These are phyloP conservation scores for Limnephilus marmoratus DNA, from an alignment of 2,888 invertebrate species.

Conservation along the genomic window DNA sequence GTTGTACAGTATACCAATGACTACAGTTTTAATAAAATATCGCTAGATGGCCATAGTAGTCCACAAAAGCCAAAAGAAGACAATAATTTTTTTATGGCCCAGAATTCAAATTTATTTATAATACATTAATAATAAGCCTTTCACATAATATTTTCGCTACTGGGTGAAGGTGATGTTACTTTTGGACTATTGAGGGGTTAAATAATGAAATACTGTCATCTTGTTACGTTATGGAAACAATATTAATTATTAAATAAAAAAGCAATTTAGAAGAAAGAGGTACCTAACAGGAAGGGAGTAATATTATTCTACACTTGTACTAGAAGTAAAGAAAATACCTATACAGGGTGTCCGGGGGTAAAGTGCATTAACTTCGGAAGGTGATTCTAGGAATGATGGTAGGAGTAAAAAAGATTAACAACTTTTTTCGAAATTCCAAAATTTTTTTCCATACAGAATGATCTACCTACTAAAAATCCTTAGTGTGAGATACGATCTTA, in stretches of 20 bases:
- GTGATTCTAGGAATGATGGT: too few relatives aligned
- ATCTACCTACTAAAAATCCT: too few relatives aligned
- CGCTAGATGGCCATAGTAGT: constrained; percentile 24
- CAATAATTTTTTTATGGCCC: neutral
- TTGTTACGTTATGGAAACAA: neutral
- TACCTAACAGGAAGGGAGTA: neutral
- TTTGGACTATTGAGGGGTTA: neutral
- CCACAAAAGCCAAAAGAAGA: neutral
- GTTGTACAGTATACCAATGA: neutral
- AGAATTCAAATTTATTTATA: neutral
- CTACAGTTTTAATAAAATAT: constrained; percentile 1
- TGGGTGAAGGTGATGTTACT: neutral
- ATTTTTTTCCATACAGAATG: too few relatives aligned
- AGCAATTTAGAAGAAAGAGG: neutral
- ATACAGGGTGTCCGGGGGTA: too few relatives aligned
- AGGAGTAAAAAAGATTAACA: too few relatives aligned
- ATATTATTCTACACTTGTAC: neutral
- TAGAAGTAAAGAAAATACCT: neutral
- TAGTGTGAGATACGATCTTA: too few relatives aligned
- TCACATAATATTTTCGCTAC: neutral
- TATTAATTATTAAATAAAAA: neutral
- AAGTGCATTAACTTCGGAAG: too few relatives aligned
- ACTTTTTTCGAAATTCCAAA: too few relatives aligned
- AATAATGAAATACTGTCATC: neutral
- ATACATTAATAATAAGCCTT: neutral